Conservation (phyloP, 2,113 vertebrate genomes). For the Vulpes vulpes region DNA sequence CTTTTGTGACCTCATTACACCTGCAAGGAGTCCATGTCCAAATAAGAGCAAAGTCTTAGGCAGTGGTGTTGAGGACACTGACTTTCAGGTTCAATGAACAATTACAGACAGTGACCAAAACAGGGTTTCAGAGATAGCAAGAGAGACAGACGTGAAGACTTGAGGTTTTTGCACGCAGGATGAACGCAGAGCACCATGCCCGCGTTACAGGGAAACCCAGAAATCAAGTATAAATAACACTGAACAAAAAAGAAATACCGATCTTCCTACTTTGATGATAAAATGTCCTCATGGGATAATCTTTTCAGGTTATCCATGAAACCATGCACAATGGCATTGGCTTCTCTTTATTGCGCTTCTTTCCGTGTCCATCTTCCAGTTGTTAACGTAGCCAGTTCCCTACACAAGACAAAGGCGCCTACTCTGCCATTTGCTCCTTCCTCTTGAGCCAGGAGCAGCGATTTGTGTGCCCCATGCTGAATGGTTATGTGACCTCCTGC, state of each 20-base stretch:
- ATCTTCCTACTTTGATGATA: no score
- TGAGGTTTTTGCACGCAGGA: no score
- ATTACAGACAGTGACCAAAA: background rate
- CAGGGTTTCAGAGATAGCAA: background rate
- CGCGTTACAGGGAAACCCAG: rapidly evolving
- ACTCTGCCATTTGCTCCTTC: rapidly evolving
- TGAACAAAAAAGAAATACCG: background rate
- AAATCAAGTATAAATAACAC: no score
- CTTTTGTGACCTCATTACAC: background rate
- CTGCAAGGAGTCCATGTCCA: background rate
- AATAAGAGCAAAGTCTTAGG: background rate
- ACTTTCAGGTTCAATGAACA: background rate
- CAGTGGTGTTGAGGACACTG: background rate
- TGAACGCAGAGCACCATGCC: background rate
- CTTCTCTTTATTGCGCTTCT: background rate
- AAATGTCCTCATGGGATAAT: background rate
- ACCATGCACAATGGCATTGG: rapidly evolving
- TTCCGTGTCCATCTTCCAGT: background rate
- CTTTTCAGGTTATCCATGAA: background rate
- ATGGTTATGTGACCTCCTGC: no score
- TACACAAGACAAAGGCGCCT: no score
- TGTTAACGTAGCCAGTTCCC: rapidly evolving
- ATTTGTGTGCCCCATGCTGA: background rate
- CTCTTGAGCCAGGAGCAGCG: rapidly evolving
- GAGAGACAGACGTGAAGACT: background rate